Evolutionary conservation across 2,113 vertebrate genomes (phyloP).

Genomic region (Macrotis lagotis): DNA sequence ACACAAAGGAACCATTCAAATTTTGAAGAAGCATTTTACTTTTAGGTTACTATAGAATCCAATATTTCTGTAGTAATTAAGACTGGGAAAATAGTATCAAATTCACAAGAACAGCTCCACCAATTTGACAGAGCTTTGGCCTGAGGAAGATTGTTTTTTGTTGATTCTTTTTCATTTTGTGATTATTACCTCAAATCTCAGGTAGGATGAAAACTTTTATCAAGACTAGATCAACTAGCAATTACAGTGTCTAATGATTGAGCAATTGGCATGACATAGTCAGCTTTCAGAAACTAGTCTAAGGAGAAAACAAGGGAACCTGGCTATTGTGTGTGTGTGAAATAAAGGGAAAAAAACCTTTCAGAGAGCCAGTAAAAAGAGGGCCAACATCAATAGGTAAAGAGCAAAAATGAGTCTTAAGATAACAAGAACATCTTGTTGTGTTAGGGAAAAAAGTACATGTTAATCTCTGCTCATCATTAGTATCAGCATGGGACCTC

Average conservation of each 20-base stretch:
- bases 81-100: constrained; percentile 54
- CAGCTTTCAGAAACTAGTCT: neutral
- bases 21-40: constrained; percentile 48
- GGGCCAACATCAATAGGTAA: neutral
- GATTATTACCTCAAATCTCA: constrained; percentile 44
- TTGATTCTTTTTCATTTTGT: constrained; percentile 46
- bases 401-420: neutral
- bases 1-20: constrained; percentile 54
- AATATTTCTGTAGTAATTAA: constrained; percentile 59
- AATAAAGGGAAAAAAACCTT: neutral
- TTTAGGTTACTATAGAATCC: constrained; percentile 45
- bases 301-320: neutral
- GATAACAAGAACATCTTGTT: neutral
- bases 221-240: constrained; percentile 60
- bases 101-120: constrained; percentile 58
- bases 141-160: constrained; percentile 27
- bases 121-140: constrained; percentile 7
- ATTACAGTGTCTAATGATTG: neutral
- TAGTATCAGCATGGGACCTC: neutral
- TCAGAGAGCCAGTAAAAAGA: neutral
- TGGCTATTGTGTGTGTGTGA: neutral
- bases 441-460: neutral
- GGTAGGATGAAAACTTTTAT: constrained; percentile 64
- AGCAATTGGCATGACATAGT: neutral
- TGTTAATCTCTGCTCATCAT: neutral